These are phyloP conservation scores for Xenops minutus DNA, from an alignment of 2,797 vertebrate species.

Conservation along the genomic window DNA sequence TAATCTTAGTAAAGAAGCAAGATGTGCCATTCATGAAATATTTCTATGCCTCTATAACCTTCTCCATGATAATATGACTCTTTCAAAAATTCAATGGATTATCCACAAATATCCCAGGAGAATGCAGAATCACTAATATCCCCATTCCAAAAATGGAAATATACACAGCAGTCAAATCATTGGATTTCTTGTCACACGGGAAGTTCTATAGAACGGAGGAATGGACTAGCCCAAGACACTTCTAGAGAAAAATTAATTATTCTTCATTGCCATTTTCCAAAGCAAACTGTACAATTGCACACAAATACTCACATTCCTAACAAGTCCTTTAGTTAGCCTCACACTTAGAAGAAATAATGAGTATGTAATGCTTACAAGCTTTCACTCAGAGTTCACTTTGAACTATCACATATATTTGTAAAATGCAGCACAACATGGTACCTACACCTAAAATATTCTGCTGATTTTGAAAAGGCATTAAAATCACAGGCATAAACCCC, in stretches of 20 bases:
- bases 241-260: background rate
- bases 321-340: background rate
- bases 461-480: background rate
- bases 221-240: background rate
- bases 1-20: background rate
- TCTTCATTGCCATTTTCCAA: background rate
- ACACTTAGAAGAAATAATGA: background rate
- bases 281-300: background rate
- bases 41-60: background rate
- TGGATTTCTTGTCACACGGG: background rate
- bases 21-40: background rate
- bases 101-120: background rate
- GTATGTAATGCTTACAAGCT: background rate
- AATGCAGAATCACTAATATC: background rate
- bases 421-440: fast-evolving
- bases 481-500: background rate
- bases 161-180: fast-evolving
- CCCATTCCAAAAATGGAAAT: background rate
- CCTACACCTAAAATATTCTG: background rate
- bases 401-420: background rate
- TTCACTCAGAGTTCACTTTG: background rate
- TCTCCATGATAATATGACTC: background rate
- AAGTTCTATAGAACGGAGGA: background rate
- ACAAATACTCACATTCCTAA: background rate
- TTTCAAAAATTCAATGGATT: background rate